These are phyloP conservation scores for Dipodomys ordii DNA, from an alignment of 2,113 vertebrate species.

Conservation along the genomic window DNA sequence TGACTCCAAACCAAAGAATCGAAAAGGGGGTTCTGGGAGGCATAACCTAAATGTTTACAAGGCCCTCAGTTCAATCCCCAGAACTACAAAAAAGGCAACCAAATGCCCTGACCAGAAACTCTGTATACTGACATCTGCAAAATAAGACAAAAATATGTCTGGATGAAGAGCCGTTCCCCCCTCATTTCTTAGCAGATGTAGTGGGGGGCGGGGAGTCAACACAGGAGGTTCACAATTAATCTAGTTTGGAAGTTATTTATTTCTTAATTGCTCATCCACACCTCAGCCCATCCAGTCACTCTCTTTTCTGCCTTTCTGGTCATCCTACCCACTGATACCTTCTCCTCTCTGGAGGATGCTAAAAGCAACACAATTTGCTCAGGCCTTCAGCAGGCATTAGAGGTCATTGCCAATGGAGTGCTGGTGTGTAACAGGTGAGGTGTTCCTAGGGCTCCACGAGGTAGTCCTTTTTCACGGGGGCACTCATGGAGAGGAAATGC, in stretches of 20 bases:
- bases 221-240: slow-evolving; percentile 22
- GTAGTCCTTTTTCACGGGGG: slow-evolving; percentile 53
- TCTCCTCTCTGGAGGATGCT: background rate
- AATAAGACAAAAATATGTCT: background rate
- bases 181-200: background rate
- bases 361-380: background rate
- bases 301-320: slow-evolving; percentile 34
- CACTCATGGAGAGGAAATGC: slow-evolving; percentile 91
- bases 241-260: slow-evolving; percentile 58
- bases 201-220: background rate
- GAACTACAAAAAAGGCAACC: background rate
- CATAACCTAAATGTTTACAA: too few relatives aligned
- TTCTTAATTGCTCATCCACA: slow-evolving; percentile 32
- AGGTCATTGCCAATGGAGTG: background rate
- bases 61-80: too few relatives aligned
- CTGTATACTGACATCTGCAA: background rate
- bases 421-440: slow-evolving; percentile 26
- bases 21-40: too few relatives aligned
- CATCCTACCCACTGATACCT: slow-evolving; percentile 13
- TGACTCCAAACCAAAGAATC: too few relatives aligned
- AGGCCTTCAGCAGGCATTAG: background rate
- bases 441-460: slow-evolving; percentile 49
- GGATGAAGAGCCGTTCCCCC: background rate
- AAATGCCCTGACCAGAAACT: background rate
- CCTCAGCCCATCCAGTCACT: background rate